Evolutionary conservation across 2,113 vertebrate species (phyloP).

Genomic region (Epinephelus fuscoguttatus): DNA sequence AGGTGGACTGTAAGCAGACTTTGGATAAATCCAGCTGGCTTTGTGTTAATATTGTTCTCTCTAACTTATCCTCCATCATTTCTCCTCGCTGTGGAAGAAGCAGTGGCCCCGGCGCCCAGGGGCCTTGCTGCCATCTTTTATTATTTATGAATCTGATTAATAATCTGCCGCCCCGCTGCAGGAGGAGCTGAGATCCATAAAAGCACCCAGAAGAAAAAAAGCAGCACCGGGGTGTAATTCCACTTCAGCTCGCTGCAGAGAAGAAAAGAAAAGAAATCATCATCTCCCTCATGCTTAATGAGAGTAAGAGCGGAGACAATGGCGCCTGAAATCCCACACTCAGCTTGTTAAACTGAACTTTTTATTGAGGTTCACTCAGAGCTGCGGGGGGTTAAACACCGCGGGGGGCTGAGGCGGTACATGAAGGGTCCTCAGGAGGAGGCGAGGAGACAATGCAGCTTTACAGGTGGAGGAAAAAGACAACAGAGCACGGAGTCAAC

Average conservation of each 20-base stretch:
- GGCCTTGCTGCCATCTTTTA: conserved; percentile 72
- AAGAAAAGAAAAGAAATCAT: conserved; percentile 58
- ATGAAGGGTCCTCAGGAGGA: neutral
- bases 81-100: conserved; percentile 47
- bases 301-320: conserved; percentile 62
- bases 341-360: conserved; percentile 60
- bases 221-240: conserved; percentile 61
- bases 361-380: conserved; percentile 54
- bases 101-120: conserved; percentile 56
- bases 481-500: neutral
- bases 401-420: neutral
- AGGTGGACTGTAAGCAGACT: conserved; percentile 58
- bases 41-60: conserved; percentile 72
- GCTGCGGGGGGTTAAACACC: conserved; percentile 17
- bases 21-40: conserved; percentile 64
- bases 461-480: neutral
- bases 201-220: conserved; percentile 63
- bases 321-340: conserved; percentile 40
- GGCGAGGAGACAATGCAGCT: neutral
- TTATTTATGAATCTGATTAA: conserved; percentile 85
- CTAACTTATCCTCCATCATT: conserved; percentile 56
- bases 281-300: conserved; percentile 65
- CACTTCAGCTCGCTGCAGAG: conserved; percentile 46
- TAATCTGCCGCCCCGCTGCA: conserved; percentile 67
- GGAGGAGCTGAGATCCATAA: conserved; percentile 68